Conservation (phyloP, 2,888 invertebrate genomes). For the Aphodius sticticus region DNA sequence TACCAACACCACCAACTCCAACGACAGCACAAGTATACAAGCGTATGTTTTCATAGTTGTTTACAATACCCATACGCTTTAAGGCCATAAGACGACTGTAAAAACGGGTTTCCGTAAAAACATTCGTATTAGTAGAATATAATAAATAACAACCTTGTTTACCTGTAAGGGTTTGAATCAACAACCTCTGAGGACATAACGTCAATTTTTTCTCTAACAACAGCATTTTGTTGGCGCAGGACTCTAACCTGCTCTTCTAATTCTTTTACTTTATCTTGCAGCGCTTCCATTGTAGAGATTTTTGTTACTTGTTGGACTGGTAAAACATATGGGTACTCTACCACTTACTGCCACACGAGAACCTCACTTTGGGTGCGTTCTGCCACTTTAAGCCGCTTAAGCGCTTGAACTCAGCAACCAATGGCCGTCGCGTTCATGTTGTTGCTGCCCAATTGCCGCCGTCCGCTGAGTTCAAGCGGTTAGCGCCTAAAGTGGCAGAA, state of each 20-base stretch:
- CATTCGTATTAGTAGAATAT: slow-evolving; percentile 23
- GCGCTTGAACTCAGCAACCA: no score
- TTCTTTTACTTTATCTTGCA: slow-evolving; percentile 64
- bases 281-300: no score
- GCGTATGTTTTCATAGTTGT: slow-evolving; percentile 94
- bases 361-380: no score
- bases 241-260: slow-evolving; percentile 61
- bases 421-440: no score
- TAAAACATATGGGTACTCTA: no score
- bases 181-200: slow-evolving; percentile 96
- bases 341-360: no score
- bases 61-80: slow-evolving; percentile 98
- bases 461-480: no score
- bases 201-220: slow-evolving; percentile 76
- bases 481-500: no score
- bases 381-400: no score
- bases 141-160: slow-evolving; percentile 42
- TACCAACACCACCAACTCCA: slow-evolving; percentile 99
- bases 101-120: slow-evolving; percentile 42
- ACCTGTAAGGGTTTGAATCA: slow-evolving; percentile 98
- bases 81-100: slow-evolving; percentile 96
- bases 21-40: slow-evolving; percentile 91
- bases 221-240: slow-evolving; percentile 23
- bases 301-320: no score
- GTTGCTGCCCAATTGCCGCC: no score